These are phyloP conservation scores for Scaptomyza graminum DNA, from an alignment of 1,140 invertebrate genomes.

Conservation along the genomic window DNA sequence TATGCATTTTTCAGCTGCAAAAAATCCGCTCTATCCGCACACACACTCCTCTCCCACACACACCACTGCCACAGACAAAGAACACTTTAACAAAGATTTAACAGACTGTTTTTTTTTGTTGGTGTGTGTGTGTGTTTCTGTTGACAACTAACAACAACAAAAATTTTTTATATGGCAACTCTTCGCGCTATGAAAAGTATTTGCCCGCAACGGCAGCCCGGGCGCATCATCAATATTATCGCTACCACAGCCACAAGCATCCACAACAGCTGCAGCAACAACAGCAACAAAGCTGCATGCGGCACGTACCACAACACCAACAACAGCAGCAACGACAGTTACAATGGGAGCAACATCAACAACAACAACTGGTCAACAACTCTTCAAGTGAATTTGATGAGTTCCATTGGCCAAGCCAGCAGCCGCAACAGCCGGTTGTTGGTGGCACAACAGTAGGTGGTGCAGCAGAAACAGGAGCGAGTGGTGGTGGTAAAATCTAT, in stretches of 20 bases:
- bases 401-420: conserved; percentile 74
- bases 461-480: neutral
- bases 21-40: conserved; percentile 4
- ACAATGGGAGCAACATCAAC: conserved; percentile 50
- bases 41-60: conserved; percentile 10
- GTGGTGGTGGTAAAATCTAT: conserved; percentile 69
- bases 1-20: conserved; percentile 4
- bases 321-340: conserved; percentile 51
- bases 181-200: conserved; percentile 48
- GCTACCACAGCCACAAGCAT: conserved; percentile 67
- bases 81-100: conserved; percentile 56
- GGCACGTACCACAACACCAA: conserved; percentile 63
- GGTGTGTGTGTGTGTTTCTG: neutral
- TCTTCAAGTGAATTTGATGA: conserved; percentile 75
- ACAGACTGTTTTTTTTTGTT: conserved; percentile 23
- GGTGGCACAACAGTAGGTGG: conserved; percentile 32
- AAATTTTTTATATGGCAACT: conserved; percentile 63
- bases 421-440: conserved; percentile 30
- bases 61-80: conserved; percentile 8
- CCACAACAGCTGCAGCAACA: conserved; percentile 48
- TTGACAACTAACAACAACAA: conserved; percentile 49
- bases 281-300: conserved; percentile 59
- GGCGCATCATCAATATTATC: conserved; percentile 79
- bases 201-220: conserved; percentile 63
- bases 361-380: conserved; percentile 65